Base-by-base conservation (phyloP, 1,140 invertebrate species). In the Lamellibrachia luymesi region DNA sequence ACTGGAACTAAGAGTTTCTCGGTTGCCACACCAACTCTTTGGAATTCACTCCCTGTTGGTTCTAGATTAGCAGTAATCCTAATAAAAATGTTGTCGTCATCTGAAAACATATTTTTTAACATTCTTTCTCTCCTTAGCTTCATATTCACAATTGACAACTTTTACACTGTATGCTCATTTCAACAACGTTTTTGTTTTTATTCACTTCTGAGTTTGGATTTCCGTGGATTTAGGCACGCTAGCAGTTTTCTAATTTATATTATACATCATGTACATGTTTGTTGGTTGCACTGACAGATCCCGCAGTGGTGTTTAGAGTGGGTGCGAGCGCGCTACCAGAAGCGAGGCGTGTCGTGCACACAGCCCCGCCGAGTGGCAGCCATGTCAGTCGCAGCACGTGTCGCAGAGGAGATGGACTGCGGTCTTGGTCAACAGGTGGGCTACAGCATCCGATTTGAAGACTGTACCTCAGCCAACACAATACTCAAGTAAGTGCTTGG, bases 361-460 rank as follows among this genome's bases (percentile, higher is more conserved):
- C 99, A 99, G 95, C 99, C 99, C 0, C 97, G 99, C 95, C 96
- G 99, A 97, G 99, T 99, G 91, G 99, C 99, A 25, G 99, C 99
- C 25, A 99, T 99, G 99, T 99, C 98, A 2, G 99, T 99, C 0
- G 99, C 99, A 1, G 98, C 99, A 95, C 97, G 99, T 96, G 99
- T 99, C 0, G 99, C 99, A 0, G 99, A 99, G 96, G 99, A 99
- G 97, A 99, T 99, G 99, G 99, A 99, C 97, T 99, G 99, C 1
- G 97, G 97, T 89, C 96, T 99, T 49, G 99, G 99, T 13, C 98
- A 99, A 96, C 98, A 99, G 97, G 99, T 99, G 27, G 99, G 99
- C 93, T 99, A 99, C 96, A 99, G 98, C 95, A 99, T 99, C 95
- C 98, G 99, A 97, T 99, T 99, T 96, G 99, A 99, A 97, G 99